Base-by-base conservation (phyloP, 2,888 invertebrate genomes). In the Lepetodrilus schrolli region DNA sequence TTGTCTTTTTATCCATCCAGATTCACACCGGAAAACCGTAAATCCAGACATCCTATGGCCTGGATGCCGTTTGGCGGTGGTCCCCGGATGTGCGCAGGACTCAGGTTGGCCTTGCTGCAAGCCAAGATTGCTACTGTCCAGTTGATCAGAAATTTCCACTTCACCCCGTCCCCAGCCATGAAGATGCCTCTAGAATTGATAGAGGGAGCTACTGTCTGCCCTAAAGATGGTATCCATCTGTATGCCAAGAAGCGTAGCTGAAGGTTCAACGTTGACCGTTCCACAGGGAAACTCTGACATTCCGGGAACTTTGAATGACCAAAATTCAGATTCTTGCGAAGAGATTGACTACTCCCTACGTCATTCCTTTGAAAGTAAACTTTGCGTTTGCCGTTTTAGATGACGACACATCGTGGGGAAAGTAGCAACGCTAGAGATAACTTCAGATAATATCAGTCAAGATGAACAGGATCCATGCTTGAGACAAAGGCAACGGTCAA, bases 21-120 rank as follows among this genome's bases (percentile, higher is more conserved):
- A 78, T 87, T 87, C 76, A 74, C 81, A 20, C 74, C 81, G 1
- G 85, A 87, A 50, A 78, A 74, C 23, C 79, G 82, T 71, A 74
- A 75, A 3, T 74, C 43, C 1, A 81, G 86, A 21, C 85, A 88
- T 70, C 83, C 85, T 0, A 80, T 83, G 79, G 84, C 88, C 0
- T 89, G 85, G 84, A 80, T 88, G 81, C 87, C 89, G 2, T 89
- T 89, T 75, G 89, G 89, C 0, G 85, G 84, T 20, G 89, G 89
- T 5, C 88, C 88, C 1, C 74, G 89, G 5, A 83, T 82, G 20
- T 89, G 89, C 74, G 85, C 86, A 4, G 89, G 89, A 0, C 79
- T 86, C 13, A 80, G 87, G 4, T 82, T 89, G n/a, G 88, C 89
- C 7, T 78, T 86, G 65, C 75, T 88, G 58, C 86, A 88, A 80